Conservation (phyloP, 2,113 vertebrate species). For the Maccullochella peelii region DNA sequence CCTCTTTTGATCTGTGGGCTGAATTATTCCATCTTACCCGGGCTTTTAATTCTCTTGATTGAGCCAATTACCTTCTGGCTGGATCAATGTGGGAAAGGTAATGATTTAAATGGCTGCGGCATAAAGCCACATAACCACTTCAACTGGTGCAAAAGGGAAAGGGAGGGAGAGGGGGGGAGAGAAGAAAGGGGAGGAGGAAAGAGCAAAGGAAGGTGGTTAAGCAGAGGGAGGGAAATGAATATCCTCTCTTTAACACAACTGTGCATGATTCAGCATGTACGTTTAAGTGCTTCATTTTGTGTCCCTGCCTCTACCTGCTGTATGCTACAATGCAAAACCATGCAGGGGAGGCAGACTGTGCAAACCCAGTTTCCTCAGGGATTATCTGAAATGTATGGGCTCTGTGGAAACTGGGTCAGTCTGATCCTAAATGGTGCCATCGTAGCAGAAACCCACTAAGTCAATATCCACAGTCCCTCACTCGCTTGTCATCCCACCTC, state of each 20-base stretch:
- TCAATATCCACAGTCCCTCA: constrained; percentile 60
- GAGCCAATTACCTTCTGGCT: constrained; percentile 82
- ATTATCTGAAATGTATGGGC: constrained; percentile 79
- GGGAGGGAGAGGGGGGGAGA: constrained; percentile 4
- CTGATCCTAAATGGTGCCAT: constrained; percentile 75
- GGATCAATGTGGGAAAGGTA: constrained; percentile 81
- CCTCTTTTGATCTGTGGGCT: constrained; percentile 74
- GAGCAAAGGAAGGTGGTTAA: constrained; percentile 64
- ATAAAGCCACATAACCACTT: constrained; percentile 74
- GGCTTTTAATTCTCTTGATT: constrained; percentile 83
- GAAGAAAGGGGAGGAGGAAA: constrained; percentile 20
- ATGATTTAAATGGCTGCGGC: constrained; percentile 80
- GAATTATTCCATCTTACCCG: constrained; percentile 80
- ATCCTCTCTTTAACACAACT: constrained; percentile 73
- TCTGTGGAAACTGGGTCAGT: constrained; percentile 80
- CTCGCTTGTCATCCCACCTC: constrained; percentile 39
- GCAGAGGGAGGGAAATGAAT: constrained; percentile 66
- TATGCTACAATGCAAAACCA: constrained; percentile 56
- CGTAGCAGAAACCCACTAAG: constrained; percentile 71
- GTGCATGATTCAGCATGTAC: constrained; percentile 77
- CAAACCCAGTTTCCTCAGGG: constrained; percentile 68
- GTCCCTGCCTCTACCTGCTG: constrained; percentile 60
- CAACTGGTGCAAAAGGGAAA: constrained; percentile 53
- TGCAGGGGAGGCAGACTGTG: constrained; percentile 62
- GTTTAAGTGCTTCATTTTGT: constrained; percentile 75